A percentile compares a stretch with the other conserved stretches of the same genome.
Evolutionary conservation across 2,113 vertebrate species (phyloP).

Genomic region (Phylloscopus trochiloides): DNA sequence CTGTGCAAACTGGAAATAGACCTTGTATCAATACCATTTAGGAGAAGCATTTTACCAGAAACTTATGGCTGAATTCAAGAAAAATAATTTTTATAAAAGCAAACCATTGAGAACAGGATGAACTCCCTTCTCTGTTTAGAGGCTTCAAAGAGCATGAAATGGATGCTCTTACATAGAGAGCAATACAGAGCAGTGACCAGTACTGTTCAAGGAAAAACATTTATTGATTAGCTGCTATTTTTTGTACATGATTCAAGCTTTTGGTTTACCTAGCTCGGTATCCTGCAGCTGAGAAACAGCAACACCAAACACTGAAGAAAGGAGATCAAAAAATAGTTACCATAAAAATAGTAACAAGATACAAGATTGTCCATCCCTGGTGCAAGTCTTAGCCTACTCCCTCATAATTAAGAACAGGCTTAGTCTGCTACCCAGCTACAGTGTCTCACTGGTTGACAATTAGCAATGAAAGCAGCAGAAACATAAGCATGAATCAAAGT

Average conservation of each 20-base stretch:
- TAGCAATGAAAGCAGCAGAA: not conserved
- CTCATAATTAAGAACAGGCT: not conserved
- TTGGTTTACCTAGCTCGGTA: not conserved
- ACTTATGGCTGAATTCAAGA: not conserved
- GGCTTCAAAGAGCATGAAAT: not conserved
- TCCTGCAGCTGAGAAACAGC: not conserved
- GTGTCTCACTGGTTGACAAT: not conserved
- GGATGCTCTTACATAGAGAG: not conserved
- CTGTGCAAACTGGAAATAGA: not conserved
- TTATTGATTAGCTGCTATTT: not conserved
- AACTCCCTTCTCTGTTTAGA: not conserved
- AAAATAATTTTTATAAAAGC: not conserved
- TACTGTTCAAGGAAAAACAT: not conserved
- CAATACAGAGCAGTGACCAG: not conserved
- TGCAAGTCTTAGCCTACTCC: not conserved
- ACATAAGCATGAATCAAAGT: not conserved
- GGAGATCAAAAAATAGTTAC: not conserved
- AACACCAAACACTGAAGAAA: not conserved
- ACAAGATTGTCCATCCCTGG: not conserved
- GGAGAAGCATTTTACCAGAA: not conserved
- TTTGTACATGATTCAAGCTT: not conserved
- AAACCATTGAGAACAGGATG: not conserved
- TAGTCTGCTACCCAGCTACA: not conserved
- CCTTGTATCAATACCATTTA: not conserved
- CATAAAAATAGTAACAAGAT: not conserved